Conservation (phyloP, 2,113 vertebrate genomes). For the zebrafish (Danio rerio) region DNA sequence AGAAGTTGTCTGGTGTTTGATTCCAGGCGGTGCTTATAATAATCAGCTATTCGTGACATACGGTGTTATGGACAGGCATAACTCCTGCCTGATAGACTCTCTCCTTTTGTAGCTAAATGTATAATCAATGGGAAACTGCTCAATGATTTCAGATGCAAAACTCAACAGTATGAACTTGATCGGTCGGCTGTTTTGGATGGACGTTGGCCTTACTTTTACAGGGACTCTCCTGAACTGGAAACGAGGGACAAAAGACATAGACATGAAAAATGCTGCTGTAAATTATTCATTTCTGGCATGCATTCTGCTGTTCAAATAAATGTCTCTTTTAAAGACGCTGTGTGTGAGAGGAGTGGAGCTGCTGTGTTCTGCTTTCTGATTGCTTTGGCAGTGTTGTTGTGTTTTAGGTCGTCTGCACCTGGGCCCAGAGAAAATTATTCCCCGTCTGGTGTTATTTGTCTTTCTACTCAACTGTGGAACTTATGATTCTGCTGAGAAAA, state of each 20-base stretch:
- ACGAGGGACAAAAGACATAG: slow-evolving; percentile 68
- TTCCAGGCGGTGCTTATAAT: slow-evolving; percentile 78
- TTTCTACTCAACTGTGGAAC: not conserved
- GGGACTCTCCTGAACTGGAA: slow-evolving; percentile 80
- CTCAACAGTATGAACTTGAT: slow-evolving; percentile 58
- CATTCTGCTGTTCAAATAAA: slow-evolving; percentile 98
- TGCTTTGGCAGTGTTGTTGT: not conserved
- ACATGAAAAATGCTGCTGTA: slow-evolving; percentile 89
- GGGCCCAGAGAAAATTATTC: not conserved
- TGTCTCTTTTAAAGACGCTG: slow-evolving; percentile 89
- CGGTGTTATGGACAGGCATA: slow-evolving; percentile 65
- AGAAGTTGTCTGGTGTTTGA: slow-evolving; percentile 81
- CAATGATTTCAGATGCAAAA: slow-evolving; percentile 70
- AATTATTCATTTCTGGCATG: slow-evolving; percentile 91
- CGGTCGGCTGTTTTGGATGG: slow-evolving; percentile 45
- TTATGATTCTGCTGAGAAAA: not conserved
- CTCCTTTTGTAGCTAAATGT: slow-evolving; percentile 66
- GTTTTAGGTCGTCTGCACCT: not conserved
- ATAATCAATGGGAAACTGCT: slow-evolving; percentile 54
- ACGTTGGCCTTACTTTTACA: slow-evolving; percentile 68
- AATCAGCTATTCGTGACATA: slow-evolving; percentile 77
- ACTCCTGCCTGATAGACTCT: slow-evolving; percentile 67
- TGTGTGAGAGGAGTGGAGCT: slow-evolving; percentile 61
- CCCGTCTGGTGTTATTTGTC: not conserved
- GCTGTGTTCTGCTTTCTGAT: slow-evolving; percentile 55